Evolutionary conservation across 2,888 invertebrate genomes (phyloP).

Genomic region (Lasioglossum villosulum): DNA sequence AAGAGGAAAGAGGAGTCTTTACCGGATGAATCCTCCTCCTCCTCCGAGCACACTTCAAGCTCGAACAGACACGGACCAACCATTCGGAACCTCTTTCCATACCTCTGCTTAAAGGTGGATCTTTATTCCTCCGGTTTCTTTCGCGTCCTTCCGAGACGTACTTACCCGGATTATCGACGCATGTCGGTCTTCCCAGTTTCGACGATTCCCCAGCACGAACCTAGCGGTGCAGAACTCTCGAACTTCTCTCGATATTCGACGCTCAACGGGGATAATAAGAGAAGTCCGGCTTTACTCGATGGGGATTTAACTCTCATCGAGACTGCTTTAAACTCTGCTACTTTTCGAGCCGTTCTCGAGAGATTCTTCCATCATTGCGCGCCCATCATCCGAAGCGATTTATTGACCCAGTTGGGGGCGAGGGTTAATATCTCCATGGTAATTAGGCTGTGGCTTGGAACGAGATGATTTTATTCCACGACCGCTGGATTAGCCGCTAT

Average conservation of each 20-base stretch:
- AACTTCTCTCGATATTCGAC: not conserved
- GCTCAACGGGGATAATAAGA: slow-evolving; percentile 25
- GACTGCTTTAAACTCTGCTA: not conserved
- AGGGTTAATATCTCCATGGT: not conserved
- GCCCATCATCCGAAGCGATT: not conserved
- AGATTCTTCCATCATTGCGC: slow-evolving; percentile 12
- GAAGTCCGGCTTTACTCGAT: slow-evolving; percentile 9
- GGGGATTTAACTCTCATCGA: not conserved
- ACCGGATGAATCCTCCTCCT: slow-evolving; percentile 31
- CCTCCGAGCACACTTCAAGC: slow-evolving; percentile 47
- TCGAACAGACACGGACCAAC: slow-evolving; percentile 45
- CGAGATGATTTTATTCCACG: not conserved
- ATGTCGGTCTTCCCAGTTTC: slow-evolving; percentile 54
- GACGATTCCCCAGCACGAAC: slow-evolving; percentile 27
- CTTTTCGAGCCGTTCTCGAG: not conserved
- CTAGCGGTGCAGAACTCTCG: slow-evolving; percentile 29
- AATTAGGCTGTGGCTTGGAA: not conserved
- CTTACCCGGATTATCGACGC: slow-evolving; percentile 70
- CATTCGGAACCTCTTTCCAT: slow-evolving; percentile 40
- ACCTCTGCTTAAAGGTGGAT: not conserved
- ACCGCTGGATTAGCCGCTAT: not conserved
- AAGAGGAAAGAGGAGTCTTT: not conserved
- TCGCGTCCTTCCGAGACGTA: slow-evolving; percentile 46
- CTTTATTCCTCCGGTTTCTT: slow-evolving; percentile 43
- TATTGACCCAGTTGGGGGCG: slow-evolving; percentile 12